Evolutionary conservation across 2,113 vertebrate species (phyloP), one percentile per base, ranked within the genome.

Genomic region (Chelonoidis abingdonii): DNA sequence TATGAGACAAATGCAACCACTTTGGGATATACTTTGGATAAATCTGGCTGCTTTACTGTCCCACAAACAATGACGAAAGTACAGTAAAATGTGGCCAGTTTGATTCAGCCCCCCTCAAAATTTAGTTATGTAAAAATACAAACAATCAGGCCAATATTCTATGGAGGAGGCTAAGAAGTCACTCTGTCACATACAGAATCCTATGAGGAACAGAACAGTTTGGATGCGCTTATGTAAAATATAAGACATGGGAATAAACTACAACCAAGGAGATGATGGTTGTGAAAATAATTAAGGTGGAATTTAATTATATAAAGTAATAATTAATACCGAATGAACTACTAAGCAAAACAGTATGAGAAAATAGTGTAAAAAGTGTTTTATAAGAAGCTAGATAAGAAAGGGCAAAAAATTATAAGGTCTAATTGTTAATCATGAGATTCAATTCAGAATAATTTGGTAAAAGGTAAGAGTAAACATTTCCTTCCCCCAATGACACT

Each of bases 91-190:
- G 38, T 92, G 78, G 86, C 38, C 57, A 27, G 4, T 8, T 35
- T 52, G 85, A 91, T 91, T 24, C 75, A 75, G 92, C 72, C 41
- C 24, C 21, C 9, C 16, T 16, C 35, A 88, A 29, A 92, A 47
- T 4, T 50, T 88, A 78, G 90, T 62, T 84, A 78, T 75, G 78
- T 8, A 69, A 79, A 87, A 89, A 91, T 75, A 49, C 81, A 94
- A 88, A 16, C 91, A 94, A 97, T 24, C 31, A 93, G 89, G 92
- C 92, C 89, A 95, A 95, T 81, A 86, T 86, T 62, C 47, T 87
- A 86, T 86, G 22, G 62, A 88, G 29, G 50, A 76, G 14, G 93
- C 90, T 93, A 89, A 35, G 54, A 89, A 91, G 80, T 86, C 35
- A 49, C 31, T 86, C 62, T 89, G 65, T 85, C 62, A 83, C 10